Conservation (phyloP, 2,888 invertebrate genomes). For the Tenthredo mesomela region DNA sequence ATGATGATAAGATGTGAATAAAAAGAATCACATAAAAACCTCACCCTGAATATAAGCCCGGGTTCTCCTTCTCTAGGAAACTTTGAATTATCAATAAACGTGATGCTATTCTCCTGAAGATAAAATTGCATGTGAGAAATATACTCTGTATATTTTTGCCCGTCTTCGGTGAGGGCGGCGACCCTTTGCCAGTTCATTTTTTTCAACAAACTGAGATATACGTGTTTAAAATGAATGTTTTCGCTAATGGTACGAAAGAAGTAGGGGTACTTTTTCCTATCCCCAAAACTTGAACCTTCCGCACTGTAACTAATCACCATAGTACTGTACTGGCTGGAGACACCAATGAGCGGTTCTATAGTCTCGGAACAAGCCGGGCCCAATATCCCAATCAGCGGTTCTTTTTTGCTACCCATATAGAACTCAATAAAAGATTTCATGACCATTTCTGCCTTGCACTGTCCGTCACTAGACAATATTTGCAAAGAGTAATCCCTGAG, state of each 20-base stretch:
- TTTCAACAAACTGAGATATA: slow-evolving; percentile 83
- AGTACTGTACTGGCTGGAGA: slow-evolving; percentile 86
- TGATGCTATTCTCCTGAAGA: slow-evolving; percentile 82
- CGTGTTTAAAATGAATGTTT: slow-evolving; percentile 85
- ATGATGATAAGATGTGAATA: slow-evolving; percentile 16
- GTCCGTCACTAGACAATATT: slow-evolving; percentile 82
- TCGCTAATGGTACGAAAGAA: slow-evolving; percentile 91
- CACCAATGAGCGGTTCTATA: slow-evolving; percentile 88
- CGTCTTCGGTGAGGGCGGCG: slow-evolving; percentile 89
- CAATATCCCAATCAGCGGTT: slow-evolving; percentile 84
- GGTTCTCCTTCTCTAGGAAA: slow-evolving; percentile 82
- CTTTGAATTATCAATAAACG: slow-evolving; percentile 85
- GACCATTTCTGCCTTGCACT: slow-evolving; percentile 86
- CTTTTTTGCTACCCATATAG: slow-evolving; percentile 80
- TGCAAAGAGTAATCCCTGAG: slow-evolving; percentile 82
- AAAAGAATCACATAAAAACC: slow-evolving; percentile 56
- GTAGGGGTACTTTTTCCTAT: slow-evolving; percentile 86
- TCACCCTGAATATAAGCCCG: slow-evolving; percentile 82
- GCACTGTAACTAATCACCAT: slow-evolving; percentile 89
- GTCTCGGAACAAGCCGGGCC: slow-evolving; percentile 92
- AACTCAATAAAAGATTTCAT: slow-evolving; percentile 88
- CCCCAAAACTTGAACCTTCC: slow-evolving; percentile 86
- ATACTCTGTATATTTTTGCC: slow-evolving; percentile 89
- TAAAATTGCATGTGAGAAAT: slow-evolving; percentile 85
- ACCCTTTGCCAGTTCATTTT: slow-evolving; percentile 85